Evolutionary conservation across 2,888 invertebrate species (phyloP).

Genomic region (Apantesis nais): DNA sequence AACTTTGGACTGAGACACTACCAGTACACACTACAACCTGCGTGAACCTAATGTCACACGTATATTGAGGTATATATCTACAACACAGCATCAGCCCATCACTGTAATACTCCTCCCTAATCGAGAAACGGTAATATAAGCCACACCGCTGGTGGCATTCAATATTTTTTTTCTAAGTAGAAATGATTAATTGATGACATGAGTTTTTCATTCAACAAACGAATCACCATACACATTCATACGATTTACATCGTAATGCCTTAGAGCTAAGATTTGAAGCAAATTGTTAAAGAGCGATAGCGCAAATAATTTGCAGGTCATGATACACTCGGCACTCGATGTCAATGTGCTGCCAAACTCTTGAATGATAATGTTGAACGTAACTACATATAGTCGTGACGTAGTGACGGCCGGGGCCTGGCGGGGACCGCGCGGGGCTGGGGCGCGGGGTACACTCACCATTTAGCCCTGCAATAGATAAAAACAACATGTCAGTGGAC

Average conservation of each 20-base stretch:
- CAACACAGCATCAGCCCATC: constrained; percentile 3
- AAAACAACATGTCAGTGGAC: constrained; percentile 26
- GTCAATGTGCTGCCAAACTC: background rate
- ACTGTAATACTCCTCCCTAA: background rate
- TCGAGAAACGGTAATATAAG: background rate
- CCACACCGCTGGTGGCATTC: background rate
- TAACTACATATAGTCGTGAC: constrained; percentile 3
- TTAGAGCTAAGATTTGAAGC: background rate
- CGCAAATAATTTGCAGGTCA: background rate
- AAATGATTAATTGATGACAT: background rate
- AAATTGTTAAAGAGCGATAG: background rate
- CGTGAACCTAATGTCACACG: background rate
- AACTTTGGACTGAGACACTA: background rate
- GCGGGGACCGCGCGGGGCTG: background rate
- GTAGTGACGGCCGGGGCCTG: background rate
- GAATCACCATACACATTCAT: background rate
- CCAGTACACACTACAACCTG: background rate
- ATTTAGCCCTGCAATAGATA: constrained; percentile 75
- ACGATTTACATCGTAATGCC: background rate
- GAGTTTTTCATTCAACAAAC: background rate
- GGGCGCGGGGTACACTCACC: constrained; percentile 60
- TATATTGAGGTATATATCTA: background rate
- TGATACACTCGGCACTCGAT: background rate
- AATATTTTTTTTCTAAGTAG: background rate
- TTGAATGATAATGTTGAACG: constrained; percentile 1